Evolutionary conservation across 2,113 vertebrate genomes (phyloP).

Genomic region (Eulacestoma nigropectus): DNA sequence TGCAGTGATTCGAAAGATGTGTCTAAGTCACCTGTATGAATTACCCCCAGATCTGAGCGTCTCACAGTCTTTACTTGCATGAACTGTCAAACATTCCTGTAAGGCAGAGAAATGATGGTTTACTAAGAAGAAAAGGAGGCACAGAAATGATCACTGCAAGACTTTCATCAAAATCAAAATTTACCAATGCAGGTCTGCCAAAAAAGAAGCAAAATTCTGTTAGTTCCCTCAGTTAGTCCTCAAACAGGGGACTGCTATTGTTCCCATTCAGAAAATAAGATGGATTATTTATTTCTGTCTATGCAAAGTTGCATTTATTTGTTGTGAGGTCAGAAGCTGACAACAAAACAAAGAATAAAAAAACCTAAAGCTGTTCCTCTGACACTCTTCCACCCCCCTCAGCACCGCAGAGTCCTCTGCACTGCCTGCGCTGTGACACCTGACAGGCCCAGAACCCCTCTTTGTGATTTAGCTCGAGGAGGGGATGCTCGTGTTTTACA

Average conservation of each 20-base stretch:
- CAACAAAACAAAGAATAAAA: background rate
- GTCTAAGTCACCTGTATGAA: background rate
- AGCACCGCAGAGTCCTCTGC: background rate
- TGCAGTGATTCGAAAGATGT: background rate
- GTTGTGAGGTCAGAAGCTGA: background rate
- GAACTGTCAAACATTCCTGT: background rate
- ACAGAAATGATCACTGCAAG: background rate
- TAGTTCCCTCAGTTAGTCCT: background rate
- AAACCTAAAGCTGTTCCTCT: background rate
- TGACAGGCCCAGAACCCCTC: background rate
- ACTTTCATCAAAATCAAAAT: background rate
- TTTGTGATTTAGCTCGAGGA: background rate
- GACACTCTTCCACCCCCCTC: background rate
- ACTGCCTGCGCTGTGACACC: background rate
- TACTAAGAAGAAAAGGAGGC: background rate
- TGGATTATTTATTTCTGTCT: background rate
- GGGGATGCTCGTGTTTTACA: constrained; percentile 3
- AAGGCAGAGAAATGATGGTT: background rate
- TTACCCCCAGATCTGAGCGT: background rate
- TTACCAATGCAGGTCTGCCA: background rate
- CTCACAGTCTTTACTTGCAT: background rate
- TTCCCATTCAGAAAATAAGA: background rate
- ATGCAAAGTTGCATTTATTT: background rate
- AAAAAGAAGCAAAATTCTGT: background rate
- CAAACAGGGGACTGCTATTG: background rate